Evolutionary conservation across 2,888 invertebrate species (phyloP).

Genomic region (Agelastica alni): DNA sequence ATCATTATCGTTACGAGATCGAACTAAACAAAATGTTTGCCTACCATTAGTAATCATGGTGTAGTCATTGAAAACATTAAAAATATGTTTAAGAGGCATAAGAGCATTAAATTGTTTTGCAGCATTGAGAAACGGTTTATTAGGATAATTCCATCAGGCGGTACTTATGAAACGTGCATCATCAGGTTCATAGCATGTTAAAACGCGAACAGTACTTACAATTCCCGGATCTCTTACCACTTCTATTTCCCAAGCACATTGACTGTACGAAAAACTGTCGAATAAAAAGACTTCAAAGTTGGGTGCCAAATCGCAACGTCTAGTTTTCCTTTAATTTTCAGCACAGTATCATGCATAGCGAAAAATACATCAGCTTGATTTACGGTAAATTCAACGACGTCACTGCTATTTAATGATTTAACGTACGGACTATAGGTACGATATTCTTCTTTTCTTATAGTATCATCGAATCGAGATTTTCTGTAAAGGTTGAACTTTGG

Average conservation of each 20-base stretch:
- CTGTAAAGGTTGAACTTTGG: conserved; percentile 16
- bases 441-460: conserved; percentile 21
- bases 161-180: conserved; percentile 17
- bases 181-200: conserved; percentile 15
- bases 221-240: conserved; percentile 27
- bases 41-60: conserved; percentile 16
- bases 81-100: conserved; percentile 27
- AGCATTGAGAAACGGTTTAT: conserved; percentile 3
- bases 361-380: conserved; percentile 31
- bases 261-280: conserved; percentile 20
- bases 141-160: conserved; percentile 27
- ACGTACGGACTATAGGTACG: conserved; percentile 30
- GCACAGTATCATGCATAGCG: conserved; percentile 8
- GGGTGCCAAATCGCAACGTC: neutral
- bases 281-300: conserved; percentile 17
- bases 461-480: conserved; percentile 20
- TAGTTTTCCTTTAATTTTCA: conserved; percentile 5
- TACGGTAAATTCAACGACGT: conserved; percentile 31
- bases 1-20: conserved; percentile 29
- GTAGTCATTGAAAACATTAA: conserved; percentile 30
- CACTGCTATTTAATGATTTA: conserved; percentile 36
- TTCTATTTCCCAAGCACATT: conserved; percentile 19
- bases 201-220: conserved; percentile 23
- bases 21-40: conserved; percentile 26
- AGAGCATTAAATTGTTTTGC: conserved; percentile 19